These are phyloP conservation scores for Gadus macrocephalus DNA, from an alignment of 2,113 vertebrate species.

Conservation along the genomic window DNA sequence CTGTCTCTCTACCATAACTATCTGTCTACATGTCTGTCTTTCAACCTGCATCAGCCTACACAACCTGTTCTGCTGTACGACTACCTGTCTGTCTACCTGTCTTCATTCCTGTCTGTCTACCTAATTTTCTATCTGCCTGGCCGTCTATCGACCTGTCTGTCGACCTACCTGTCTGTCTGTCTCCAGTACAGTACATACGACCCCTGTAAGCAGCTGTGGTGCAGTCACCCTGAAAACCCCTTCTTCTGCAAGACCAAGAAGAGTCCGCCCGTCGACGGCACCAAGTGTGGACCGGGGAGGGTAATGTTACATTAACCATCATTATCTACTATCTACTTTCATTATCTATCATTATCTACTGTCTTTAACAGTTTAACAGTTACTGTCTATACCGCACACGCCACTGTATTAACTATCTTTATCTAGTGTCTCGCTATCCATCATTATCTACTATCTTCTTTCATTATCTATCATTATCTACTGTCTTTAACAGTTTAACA, in stretches of 20 bases:
- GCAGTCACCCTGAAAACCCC: slow-evolving; percentile 90
- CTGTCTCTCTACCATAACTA: too few relatives aligned
- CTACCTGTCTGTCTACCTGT: neutral
- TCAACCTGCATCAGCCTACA: slow-evolving; percentile 80
- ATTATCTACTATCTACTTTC: too few relatives aligned
- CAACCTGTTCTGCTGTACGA: slow-evolving; percentile 92
- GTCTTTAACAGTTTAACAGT: too few relatives aligned
- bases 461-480: too few relatives aligned
- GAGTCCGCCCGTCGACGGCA: slow-evolving; percentile 92
- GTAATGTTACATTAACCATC: slow-evolving; percentile 53
- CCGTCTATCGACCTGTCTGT: neutral
- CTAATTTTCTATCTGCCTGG: neutral
- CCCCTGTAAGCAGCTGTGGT: slow-evolving; percentile 96
- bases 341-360: too few relatives aligned
- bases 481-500: too few relatives aligned
- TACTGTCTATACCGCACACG: too few relatives aligned
- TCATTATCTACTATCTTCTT: too few relatives aligned
- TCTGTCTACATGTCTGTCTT: too few relatives aligned
- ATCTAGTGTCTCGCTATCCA: too few relatives aligned
- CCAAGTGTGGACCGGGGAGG: slow-evolving; percentile 89
- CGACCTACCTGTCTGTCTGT: slow-evolving; percentile 32
- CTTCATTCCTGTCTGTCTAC: neutral
- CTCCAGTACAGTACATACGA: slow-evolving; percentile 87
- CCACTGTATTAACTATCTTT: too few relatives aligned
- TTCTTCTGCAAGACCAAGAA: slow-evolving; percentile 98